These are phyloP conservation scores for Epizoanthus scotinus DNA, from an alignment of 92 coral and sea anemone species.

Conservation along the genomic window DNA sequence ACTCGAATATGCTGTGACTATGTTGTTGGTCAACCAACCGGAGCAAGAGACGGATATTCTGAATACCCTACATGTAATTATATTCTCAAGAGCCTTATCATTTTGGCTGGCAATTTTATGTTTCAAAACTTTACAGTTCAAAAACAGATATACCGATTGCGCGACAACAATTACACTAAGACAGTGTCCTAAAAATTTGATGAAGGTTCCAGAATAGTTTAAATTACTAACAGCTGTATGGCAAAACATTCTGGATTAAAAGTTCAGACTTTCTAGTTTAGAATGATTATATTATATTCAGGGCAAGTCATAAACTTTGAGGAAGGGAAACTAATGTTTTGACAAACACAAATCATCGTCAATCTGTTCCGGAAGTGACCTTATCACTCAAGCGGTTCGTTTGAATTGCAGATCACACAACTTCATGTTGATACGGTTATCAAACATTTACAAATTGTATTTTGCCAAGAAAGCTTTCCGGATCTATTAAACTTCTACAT, in stretches of 20 bases:
- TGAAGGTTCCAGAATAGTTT: neutral
- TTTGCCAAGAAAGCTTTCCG: constrained; percentile 7
- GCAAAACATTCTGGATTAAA: neutral
- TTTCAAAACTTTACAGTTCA: no score
- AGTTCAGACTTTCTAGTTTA: neutral
- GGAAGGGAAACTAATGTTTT: neutral
- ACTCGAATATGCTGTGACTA: no score
- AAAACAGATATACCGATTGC: no score
- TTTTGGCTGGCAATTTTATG: no score
- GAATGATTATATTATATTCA: neutral
- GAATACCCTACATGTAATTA: no score
- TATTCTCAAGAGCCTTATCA: no score
- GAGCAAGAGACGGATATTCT: no score
- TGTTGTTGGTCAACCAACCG: no score
- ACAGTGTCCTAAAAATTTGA: constrained; percentile 22
- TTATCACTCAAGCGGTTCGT: constrained; percentile 30
- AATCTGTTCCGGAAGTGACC: constrained; percentile 3
- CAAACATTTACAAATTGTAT: neutral
- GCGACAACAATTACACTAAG: neutral
- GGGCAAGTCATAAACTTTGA: neutral
- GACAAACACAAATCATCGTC: neutral
- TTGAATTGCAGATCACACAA: constrained; percentile 13
- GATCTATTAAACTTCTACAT: neutral
- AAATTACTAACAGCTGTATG: constrained; percentile 19
- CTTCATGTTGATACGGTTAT: neutral